These are phyloP conservation scores for Monochamus saltuarius DNA, from an alignment of 1,140 invertebrate species.

Conservation along the genomic window DNA sequence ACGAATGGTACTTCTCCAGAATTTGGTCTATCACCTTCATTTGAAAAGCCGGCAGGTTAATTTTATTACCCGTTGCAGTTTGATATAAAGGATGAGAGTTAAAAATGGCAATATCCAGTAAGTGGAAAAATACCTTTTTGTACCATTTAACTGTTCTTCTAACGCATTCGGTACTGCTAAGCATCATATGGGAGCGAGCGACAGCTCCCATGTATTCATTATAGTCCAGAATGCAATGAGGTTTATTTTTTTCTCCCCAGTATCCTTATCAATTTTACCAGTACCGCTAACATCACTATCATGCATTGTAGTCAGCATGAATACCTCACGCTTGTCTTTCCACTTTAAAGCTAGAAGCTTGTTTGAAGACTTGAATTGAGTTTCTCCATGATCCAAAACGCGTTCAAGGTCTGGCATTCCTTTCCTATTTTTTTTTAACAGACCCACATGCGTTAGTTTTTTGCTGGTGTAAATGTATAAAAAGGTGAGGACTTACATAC, in stretches of 20 bases:
- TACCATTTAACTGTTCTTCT: constrained; percentile 43
- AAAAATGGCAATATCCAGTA: neutral
- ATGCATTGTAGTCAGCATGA: constrained; percentile 40
- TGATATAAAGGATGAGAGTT: neutral
- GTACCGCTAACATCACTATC: neutral
- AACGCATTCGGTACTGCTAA: constrained; percentile 34
- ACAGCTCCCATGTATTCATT: constrained; percentile 46
- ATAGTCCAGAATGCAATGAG: constrained; percentile 37
- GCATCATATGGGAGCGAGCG: constrained; percentile 45
- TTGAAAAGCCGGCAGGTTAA: too few relatives aligned
- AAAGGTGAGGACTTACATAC: constrained; percentile 45
- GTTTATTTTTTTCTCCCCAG: constrained; percentile 31
- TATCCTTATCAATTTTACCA: constrained; percentile 23
- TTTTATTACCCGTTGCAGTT: too few relatives aligned
- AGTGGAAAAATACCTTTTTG: constrained; percentile 43
- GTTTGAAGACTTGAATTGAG: constrained; percentile 22
- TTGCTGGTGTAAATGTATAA: constrained; percentile 9
- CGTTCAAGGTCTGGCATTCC: constrained; percentile 38
- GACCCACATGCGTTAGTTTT: constrained; percentile 42
- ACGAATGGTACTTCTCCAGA: too few relatives aligned
- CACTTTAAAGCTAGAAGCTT: constrained; percentile 43
- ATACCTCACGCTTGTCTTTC: constrained; percentile 39
- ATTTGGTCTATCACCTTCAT: too few relatives aligned
- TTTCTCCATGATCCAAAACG: constrained; percentile 30
- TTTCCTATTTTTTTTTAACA: constrained; percentile 40